Evolutionary conservation across 2,113 vertebrate species (phyloP).

Genomic region (Cyanoramphus novaezelandiae): DNA sequence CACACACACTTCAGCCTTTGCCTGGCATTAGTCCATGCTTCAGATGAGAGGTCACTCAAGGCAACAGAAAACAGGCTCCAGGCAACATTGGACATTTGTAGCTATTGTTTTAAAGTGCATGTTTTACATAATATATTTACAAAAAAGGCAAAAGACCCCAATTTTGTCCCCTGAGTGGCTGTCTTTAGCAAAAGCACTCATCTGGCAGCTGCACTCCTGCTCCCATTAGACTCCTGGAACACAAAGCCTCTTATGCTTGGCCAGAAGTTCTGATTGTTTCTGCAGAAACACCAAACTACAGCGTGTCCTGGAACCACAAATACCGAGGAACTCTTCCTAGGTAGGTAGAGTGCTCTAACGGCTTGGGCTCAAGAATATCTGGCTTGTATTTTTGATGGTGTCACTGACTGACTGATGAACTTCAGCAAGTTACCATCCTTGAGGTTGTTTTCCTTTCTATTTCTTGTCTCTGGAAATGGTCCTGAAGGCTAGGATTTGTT

Average conservation of each 20-base stretch:
- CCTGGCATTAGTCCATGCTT: not conserved
- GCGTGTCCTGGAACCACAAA: not conserved
- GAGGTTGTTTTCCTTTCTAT: not conserved
- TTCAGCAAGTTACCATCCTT: not conserved
- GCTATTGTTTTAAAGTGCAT: not conserved
- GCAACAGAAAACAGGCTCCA: not conserved
- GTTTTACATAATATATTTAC: not conserved
- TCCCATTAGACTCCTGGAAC: not conserved
- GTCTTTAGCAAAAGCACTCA: not conserved
- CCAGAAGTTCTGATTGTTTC: not conserved
- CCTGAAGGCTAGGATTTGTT: not conserved
- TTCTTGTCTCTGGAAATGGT: not conserved
- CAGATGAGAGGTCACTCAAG: not conserved
- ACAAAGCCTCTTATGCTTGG: not conserved
- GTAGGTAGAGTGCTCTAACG: not conserved
- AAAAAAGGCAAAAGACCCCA: not conserved
- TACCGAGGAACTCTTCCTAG: not conserved
- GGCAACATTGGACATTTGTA: not conserved
- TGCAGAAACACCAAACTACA: not conserved
- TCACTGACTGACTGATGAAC: not conserved
- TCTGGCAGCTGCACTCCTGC: not conserved
- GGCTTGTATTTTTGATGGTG: not conserved
- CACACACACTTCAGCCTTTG: not conserved
- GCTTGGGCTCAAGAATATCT: not conserved
- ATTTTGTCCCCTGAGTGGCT: not conserved